Evolutionary conservation across 2,888 invertebrate genomes (phyloP), one percentile per base, ranked within the genome.

Genomic region (Diplazon laetatorius): DNA sequence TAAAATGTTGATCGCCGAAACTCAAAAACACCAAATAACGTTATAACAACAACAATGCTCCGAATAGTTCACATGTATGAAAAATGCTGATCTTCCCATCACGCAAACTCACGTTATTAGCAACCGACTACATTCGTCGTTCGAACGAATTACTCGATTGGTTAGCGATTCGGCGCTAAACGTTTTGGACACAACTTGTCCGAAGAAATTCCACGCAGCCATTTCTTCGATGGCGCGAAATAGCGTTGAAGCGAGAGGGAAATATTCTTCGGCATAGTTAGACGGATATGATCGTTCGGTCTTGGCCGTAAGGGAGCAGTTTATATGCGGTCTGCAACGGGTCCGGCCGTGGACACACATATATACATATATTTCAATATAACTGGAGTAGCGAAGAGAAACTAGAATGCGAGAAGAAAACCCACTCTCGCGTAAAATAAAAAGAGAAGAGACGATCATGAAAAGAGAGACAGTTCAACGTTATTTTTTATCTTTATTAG

Each of bases 401-500:
- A 60, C 35, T 66, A 50, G 62, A 55, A 50, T 65, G 65, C 22
- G 60, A 65, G 39, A 20, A 35, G 44, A 10, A 44, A 16, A 35
- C 12, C 30, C 37, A 65, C 44, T 42, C 22, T 37, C 14, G 22
- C 18, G 50, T 30, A 30, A n/a, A n/a, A 35, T n/a, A 35, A 25
- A 20, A 22, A 25, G 44, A 16, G 55, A 78, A 62, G 68, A 52
- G 70, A 2, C 30, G 30, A 2, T 30, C 73, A 74, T 80, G 80
- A 68, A 76, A 72, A 57, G 82, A 80, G 84, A 78, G 80, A 78
- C 81, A 84, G 85, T 83, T n/a, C 82, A 83, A 85, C 86, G 87
- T 89, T 90, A 90, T 89, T 89, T 90, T 90, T 90, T 90, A 89
- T 90, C 88, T 89, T 90, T 89, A 90, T 90, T 90, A 90, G 88